Conservation (phyloP, 23 tunicate species). For the Halocynthia aurantium region DNA sequence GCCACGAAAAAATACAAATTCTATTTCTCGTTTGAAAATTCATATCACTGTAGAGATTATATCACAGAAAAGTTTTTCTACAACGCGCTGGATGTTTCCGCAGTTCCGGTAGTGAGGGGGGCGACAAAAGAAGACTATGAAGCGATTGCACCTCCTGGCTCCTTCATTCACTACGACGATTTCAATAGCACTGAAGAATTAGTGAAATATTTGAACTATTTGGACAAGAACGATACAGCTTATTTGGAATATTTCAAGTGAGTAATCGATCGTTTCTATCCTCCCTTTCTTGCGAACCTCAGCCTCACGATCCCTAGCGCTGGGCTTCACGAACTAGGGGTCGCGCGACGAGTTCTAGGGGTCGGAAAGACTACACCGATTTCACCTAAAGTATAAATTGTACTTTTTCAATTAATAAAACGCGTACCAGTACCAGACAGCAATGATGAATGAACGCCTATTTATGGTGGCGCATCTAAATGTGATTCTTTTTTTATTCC, state of each 20-base stretch:
- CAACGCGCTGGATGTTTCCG: constrained; percentile 21
- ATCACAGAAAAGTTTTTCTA: constrained; percentile 19
- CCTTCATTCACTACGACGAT: constrained; percentile 52
- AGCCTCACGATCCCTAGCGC: too few relatives aligned
- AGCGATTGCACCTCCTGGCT: constrained; percentile 51
- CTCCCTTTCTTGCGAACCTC: too few relatives aligned
- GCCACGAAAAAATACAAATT: constrained; percentile 14
- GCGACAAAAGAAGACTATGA: constrained; percentile 38
- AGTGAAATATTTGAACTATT: constrained; percentile 26
- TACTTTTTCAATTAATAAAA: too few relatives aligned
- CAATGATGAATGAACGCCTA: too few relatives aligned
- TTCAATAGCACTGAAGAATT: constrained; percentile 27
- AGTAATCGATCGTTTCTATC: too few relatives aligned
- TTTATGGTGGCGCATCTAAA: too few relatives aligned
- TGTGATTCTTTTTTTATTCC: too few relatives aligned
- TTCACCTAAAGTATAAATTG: too few relatives aligned
- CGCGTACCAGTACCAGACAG: too few relatives aligned
- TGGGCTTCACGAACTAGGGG: too few relatives aligned
- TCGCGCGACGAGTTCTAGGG: too few relatives aligned
- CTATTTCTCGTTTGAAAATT: constrained; percentile 27
- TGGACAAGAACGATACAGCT: constrained; percentile 29
- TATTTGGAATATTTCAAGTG: constrained; percentile 50
- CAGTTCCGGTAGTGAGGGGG: constrained; percentile 57
- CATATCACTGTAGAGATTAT: constrained; percentile 20
- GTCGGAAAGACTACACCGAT: too few relatives aligned